Evolutionary conservation across 92 coral and sea anemone species (phyloP).

Genomic region (Zoanthus sociatus): DNA sequence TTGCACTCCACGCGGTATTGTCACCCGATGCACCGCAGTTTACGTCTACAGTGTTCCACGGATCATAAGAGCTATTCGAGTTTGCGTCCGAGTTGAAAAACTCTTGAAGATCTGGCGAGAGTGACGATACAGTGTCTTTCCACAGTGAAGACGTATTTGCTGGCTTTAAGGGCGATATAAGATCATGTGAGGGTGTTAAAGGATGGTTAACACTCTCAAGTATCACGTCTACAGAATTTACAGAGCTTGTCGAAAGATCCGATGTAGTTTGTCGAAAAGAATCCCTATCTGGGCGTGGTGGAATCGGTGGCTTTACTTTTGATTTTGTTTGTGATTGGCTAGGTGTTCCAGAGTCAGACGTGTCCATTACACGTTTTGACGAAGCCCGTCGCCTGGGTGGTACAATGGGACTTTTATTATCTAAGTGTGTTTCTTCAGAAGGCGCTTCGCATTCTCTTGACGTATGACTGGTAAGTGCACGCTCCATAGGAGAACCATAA

Average conservation of each 20-base stretch:
- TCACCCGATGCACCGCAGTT: background rate
- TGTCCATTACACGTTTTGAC: constrained; percentile 28
- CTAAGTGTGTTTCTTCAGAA: constrained; percentile 14
- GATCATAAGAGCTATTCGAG: background rate
- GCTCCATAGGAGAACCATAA: constrained; percentile 25
- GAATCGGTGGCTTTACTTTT: constrained; percentile 23
- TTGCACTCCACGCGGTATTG: constrained; percentile 22
- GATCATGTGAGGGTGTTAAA: constrained; percentile 3
- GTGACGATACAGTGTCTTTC: constrained; percentile 36
- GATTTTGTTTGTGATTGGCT: constrained; percentile 23
- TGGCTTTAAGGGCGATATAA: constrained; percentile 39
- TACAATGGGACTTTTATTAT: constrained; percentile 8
- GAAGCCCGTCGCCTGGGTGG: constrained; percentile 42
- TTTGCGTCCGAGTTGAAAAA: constrained; percentile 27
- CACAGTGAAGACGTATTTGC: constrained; percentile 25
- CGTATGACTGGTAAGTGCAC: constrained; percentile 12
- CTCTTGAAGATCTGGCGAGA: constrained; percentile 41
- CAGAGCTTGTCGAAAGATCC: constrained; percentile 30
- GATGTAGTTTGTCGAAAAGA: constrained; percentile 21
- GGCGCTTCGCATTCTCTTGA: constrained; percentile 33
- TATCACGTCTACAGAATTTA: constrained; percentile 46
- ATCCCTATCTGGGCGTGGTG: constrained; percentile 37
- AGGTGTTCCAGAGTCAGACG: background rate
- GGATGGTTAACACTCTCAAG: constrained; percentile 33
- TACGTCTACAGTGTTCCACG: constrained; percentile 12